Evolutionary conservation across 2,113 vertebrate species (phyloP).

Genomic region (Neolamprologus sp.): DNA sequence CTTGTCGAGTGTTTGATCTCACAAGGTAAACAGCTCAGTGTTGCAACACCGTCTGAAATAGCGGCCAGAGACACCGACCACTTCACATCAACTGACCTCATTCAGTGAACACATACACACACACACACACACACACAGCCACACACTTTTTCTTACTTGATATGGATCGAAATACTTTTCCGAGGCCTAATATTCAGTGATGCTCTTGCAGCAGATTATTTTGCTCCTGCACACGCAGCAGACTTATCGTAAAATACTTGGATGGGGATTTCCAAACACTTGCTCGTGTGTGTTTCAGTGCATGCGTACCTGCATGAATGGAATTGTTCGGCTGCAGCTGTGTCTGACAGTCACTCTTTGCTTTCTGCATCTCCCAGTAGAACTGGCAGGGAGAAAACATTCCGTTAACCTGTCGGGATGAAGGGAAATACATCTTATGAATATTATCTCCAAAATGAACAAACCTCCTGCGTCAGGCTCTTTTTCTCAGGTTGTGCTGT

Average conservation of each 20-base stretch:
- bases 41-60: not conserved
- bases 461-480: not conserved
- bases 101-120: not conserved
- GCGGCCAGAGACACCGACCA: not conserved
- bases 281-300: not conserved
- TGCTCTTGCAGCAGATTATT: not conserved
- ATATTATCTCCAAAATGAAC: not conserved
- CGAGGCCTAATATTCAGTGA: rapidly evolving
- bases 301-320: slow-evolving; percentile 18
- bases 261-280: not conserved
- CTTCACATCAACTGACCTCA: not conserved
- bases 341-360: slow-evolving; percentile 43
- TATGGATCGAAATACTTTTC: not conserved
- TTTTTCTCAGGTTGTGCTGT: not conserved
- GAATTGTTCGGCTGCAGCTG: not conserved
- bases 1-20: not conserved
- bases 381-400: slow-evolving; percentile 64
- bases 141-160: not conserved
- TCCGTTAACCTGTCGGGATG: slow-evolving; percentile 38
- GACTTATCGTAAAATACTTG: not conserved
- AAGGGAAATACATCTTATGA: not conserved
- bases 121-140: not conserved
- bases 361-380: slow-evolving; percentile 61
- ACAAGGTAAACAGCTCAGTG: not conserved
- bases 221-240: not conserved